Conservation (phyloP, 2,888 invertebrate species). For the Rosalia funebris region DNA sequence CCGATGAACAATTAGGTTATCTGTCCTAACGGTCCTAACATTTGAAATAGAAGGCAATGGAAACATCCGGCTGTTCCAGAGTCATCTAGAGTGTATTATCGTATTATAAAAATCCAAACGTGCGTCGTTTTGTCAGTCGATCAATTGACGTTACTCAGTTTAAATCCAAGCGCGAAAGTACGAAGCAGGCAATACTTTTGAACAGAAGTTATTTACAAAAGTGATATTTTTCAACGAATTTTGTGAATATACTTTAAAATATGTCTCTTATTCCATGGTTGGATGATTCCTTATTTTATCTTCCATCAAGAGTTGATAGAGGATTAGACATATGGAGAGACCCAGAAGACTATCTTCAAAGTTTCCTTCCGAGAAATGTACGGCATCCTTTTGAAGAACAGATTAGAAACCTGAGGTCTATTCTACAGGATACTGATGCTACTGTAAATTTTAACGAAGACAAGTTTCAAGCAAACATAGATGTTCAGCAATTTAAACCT, state of each 20-base stretch:
- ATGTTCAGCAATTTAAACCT: conserved; percentile 80
- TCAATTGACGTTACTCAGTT: too few species aligned
- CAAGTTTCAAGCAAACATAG: conserved; percentile 76
- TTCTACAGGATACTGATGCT: conserved; percentile 23
- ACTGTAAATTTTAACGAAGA: conserved; percentile 67
- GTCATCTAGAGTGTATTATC: conserved; percentile 3
- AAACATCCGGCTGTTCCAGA: too few species aligned
- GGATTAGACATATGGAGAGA: background rate
- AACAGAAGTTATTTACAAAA: too few species aligned
- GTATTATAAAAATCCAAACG: background rate
- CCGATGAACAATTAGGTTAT: too few species aligned
- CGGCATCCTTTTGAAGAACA: background rate
- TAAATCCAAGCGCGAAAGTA: background rate
- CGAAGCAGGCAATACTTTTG: background rate
- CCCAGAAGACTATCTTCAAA: background rate
- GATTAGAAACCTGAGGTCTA: background rate
- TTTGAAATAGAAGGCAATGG: too few species aligned
- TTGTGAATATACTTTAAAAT: too few species aligned
- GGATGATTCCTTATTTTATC: background rate
- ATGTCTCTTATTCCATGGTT: conserved; percentile 12
- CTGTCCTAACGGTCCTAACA: too few species aligned
- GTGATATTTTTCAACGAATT: too few species aligned
- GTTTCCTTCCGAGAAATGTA: conserved; percentile 1
- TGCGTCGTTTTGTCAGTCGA: too few species aligned
- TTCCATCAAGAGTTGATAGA: background rate